Conservation (phyloP, 2,797 vertebrate species). For the Bufotes viridis region DNA sequence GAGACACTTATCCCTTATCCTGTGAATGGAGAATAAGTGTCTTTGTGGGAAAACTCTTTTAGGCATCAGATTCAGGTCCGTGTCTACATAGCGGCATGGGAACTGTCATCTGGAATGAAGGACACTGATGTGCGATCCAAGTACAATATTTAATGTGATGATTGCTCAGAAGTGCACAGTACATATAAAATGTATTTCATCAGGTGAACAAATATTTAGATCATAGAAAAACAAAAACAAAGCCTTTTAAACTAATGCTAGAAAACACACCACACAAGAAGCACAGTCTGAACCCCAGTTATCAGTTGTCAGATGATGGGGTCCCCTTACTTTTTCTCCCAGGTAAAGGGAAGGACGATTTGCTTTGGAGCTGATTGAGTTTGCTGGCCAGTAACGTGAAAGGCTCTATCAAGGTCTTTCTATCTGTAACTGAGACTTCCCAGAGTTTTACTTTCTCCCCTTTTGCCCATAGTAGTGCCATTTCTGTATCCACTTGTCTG, state of each 20-base stretch:
- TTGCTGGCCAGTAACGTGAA: constrained; percentile 92
- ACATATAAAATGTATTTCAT: neutral
- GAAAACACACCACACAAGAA: neutral
- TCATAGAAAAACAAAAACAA: neutral
- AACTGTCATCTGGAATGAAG: neutral
- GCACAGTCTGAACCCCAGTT: neutral
- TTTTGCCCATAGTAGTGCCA: constrained; percentile 90
- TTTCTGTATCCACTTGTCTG: constrained; percentile 88
- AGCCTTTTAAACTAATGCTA: neutral
- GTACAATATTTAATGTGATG: neutral
- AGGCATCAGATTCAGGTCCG: no score
- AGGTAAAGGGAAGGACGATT: constrained; percentile 90
- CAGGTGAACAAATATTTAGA: neutral
- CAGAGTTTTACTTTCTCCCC: constrained; percentile 92
- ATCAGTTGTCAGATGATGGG: constrained; percentile 82
- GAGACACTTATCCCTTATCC: no score
- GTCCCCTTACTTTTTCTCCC: constrained; percentile 92
- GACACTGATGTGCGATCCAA: neutral
- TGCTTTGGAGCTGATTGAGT: constrained; percentile 94
- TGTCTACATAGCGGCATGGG: neutral
- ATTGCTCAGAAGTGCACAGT: neutral
- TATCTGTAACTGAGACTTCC: constrained; percentile 91
- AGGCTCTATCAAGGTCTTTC: constrained; percentile 89
- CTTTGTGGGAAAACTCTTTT: no score
- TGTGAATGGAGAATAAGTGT: no score